Evolutionary conservation across 2,797 vertebrate genomes (phyloP), one percentile per base, ranked within the genome.

Genomic region (Ispidina lecontei): DNA sequence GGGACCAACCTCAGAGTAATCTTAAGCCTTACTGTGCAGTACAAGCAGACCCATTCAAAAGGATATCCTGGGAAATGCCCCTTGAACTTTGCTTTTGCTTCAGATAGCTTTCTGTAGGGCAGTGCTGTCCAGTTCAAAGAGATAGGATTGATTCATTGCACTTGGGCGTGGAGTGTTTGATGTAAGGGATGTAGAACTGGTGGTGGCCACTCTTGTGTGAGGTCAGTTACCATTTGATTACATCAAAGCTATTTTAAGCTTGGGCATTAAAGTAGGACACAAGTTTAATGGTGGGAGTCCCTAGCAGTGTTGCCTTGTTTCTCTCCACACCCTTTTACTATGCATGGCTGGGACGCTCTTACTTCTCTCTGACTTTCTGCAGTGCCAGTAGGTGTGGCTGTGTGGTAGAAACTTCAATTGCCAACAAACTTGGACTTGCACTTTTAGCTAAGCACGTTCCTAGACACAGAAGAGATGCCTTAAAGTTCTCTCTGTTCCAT

Each of bases 131-230:
- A 26, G 39, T 74, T 79, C 44, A 2, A 11, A 77, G 69, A 71
- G 33, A 26, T 33, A 23, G 16, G 78, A 69, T 37, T 93, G 90
- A 81, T 75, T 85, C 76, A 55, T 87, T 71, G 83, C 55, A 52
- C 31, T 47, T 74, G 68, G 33, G 77, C 91, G 81, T 64, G 56
- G 62, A 72, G 5, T 73, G 56, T 95, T 93, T 93, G 75, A 51
- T 71, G 62, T 82, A 43, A 85, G 64, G 87, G 58, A 72, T 62
- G 64, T 83, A 87, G 60, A 90, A 93, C 74, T 82, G 94, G 87
- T 94, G 87, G 64, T 93, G 77, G 67, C 87, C 54, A 31, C 58
- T 86, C 17, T 88, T 58, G 58, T 74, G 37, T 68, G 79, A 86
- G 68, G 80, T 76, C 60, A 87, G 37, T 87, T 92, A 72, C 47